Percentiles rank a stretch among this genome's conserved stretches.
These are phyloP conservation scores for Anarsia innoxiella DNA, from an alignment of 2,888 invertebrate genomes.

Conservation along the genomic window DNA sequence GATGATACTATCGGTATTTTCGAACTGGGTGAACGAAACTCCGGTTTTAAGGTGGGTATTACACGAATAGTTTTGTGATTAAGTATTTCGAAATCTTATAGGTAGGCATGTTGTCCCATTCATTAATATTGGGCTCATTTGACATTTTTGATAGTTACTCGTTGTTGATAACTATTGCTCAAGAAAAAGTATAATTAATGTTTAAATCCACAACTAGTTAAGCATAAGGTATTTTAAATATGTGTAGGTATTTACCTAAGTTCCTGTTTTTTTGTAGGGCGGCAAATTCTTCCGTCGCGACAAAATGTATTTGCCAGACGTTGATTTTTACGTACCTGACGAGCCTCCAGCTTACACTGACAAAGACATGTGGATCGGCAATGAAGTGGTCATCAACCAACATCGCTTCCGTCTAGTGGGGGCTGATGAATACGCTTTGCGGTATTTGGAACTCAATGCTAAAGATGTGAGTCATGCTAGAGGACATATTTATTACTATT, in stretches of 20 bases:
- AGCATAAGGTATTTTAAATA: neutral
- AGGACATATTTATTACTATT: too few species aligned
- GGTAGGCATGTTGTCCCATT: neutral
- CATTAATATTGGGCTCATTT: neutral
- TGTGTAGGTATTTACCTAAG: neutral
- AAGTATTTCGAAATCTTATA: too few species aligned
- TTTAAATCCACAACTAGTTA: too few species aligned
- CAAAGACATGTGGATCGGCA: slow-evolving; percentile 90
- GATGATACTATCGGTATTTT: slow-evolving; percentile 90
- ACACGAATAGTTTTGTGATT: too few species aligned
- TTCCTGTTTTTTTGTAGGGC: slow-evolving; percentile 57
- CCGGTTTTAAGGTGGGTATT: slow-evolving; percentile 76
- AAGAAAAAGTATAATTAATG: too few species aligned
- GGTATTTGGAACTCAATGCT: slow-evolving; percentile 89
- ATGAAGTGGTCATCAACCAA: slow-evolving; percentile 83
- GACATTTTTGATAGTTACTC: too few species aligned
- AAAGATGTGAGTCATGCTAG: slow-evolving; percentile 80
- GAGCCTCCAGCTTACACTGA: slow-evolving; percentile 85
- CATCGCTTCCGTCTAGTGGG: slow-evolving; percentile 85
- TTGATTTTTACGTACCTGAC: slow-evolving; percentile 80
- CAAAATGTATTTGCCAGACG: slow-evolving; percentile 82
- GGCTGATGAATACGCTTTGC: slow-evolving; percentile 90
- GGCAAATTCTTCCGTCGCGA: slow-evolving; percentile 81
- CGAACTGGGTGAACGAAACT: slow-evolving; percentile 84
- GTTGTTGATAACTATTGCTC: too few species aligned